Conservation (phyloP, 2,888 invertebrate genomes). For the Agrotis clavis region DNA sequence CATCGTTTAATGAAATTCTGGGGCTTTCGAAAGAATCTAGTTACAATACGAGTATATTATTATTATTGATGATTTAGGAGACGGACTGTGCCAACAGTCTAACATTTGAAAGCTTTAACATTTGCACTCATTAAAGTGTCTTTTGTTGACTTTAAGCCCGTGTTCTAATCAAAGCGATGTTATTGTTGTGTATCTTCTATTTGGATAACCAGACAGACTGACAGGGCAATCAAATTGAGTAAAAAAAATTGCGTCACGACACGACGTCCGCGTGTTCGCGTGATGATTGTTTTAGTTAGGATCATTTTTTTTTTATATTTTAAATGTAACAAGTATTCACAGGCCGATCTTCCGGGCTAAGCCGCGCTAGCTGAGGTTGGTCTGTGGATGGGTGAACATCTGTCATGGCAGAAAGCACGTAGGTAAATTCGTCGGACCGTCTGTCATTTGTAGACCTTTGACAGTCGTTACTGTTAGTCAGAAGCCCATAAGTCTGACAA, state of each 20-base stretch:
- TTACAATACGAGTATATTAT: slow-evolving; percentile 39
- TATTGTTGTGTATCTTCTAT: too few relatives aligned
- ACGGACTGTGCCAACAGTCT: not conserved
- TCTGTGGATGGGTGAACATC: too few relatives aligned
- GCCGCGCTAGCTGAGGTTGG: too few relatives aligned
- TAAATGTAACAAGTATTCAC: too few relatives aligned
- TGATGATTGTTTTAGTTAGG: not conserved
- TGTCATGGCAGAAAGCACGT: too few relatives aligned
- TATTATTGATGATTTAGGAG: slow-evolving; percentile 31
- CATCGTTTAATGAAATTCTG: slow-evolving; percentile 37
- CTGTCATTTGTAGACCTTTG: too few relatives aligned
- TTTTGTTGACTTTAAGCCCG: not conserved
- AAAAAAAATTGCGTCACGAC: not conserved
- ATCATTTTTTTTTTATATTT: not conserved
- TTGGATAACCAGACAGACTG: too few relatives aligned
- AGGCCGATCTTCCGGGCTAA: too few relatives aligned
- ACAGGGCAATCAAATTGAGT: not conserved
- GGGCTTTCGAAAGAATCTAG: slow-evolving; percentile 20
- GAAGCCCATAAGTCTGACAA: too few relatives aligned
- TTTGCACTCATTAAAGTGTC: not conserved
- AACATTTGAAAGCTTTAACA: not conserved
- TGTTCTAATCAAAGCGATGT: not conserved
- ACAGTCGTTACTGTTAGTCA: too few relatives aligned
- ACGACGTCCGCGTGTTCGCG: not conserved
- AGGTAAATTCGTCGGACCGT: too few relatives aligned